Conservation (phyloP, 2,113 vertebrate species). For the Lophius piscatorius region DNA sequence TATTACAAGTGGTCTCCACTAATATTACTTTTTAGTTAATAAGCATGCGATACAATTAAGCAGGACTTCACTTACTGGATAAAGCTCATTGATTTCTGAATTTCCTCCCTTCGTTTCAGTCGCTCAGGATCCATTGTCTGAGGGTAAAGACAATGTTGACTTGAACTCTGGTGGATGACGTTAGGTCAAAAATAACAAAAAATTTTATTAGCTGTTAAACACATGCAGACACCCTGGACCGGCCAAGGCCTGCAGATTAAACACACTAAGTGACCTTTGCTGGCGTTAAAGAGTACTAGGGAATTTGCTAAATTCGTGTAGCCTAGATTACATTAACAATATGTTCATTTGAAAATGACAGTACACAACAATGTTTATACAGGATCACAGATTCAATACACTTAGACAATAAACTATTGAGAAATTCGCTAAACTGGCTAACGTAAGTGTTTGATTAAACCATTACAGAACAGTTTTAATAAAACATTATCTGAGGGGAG, state of each 20-base stretch:
- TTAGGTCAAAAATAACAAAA: neutral
- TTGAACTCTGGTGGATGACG: neutral
- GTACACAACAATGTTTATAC: no score
- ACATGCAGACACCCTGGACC: neutral
- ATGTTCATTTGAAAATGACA: no score
- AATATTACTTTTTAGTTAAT: neutral
- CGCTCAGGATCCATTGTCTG: conserved; percentile 87
- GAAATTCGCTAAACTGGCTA: no score
- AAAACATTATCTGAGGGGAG: no score
- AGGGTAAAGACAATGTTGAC: conserved; percentile 22
- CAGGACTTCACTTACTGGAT: conserved; percentile 88
- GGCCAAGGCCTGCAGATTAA: conserved; percentile 27
- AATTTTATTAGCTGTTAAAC: neutral
- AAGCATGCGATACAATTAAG: no score
- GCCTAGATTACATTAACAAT: no score
- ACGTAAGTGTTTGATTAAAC: no score
- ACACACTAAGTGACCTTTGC: conserved; percentile 7
- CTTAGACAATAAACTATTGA: no score
- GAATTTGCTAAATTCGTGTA: no score
- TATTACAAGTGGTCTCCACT: neutral
- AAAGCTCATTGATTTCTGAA: conserved; percentile 96
- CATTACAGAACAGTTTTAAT: no score
- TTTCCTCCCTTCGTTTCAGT: conserved; percentile 94
- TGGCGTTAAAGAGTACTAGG: conserved; percentile 19
- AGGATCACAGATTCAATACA: no score